Percentiles rank a stretch among this genome's conserved stretches.
These are phyloP conservation scores for Stomatorhinus ivindoensis DNA, from an alignment of 2,113 vertebrate species.

Conservation along the genomic window DNA sequence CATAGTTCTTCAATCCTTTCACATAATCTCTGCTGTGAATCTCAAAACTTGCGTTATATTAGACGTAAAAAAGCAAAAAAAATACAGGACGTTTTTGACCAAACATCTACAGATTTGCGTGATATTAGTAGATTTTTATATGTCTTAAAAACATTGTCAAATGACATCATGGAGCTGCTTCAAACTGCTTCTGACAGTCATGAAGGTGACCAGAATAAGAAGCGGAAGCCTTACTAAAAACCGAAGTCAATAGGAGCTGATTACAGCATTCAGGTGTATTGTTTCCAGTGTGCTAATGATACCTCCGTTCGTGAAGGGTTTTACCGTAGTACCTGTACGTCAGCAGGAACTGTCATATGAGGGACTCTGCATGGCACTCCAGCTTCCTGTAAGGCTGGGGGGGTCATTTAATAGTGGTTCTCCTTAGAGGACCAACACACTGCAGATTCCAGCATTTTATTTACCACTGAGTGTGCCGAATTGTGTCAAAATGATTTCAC, in stretches of 20 bases:
- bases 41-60: background rate
- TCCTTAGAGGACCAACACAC: background rate
- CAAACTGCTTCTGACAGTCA: background rate
- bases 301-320: background rate
- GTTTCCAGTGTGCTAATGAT: background rate
- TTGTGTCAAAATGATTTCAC: background rate
- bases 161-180: background rate
- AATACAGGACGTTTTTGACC: background rate
- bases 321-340: background rate
- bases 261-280: background rate
- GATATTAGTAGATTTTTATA: background rate
- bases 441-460: background rate
- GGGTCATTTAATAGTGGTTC: background rate
- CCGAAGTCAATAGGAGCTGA: background rate
- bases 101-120: background rate
- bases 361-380: background rate
- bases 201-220: background rate
- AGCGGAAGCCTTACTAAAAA: background rate
- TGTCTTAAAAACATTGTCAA: background rate
- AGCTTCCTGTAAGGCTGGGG: background rate
- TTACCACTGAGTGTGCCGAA: background rate
- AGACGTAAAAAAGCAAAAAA: background rate
- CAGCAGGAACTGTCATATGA: background rate
- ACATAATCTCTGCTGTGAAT: background rate
- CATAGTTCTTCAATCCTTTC: background rate